Conservation (phyloP, 2,888 invertebrate genomes). For the Julus scanicus region DNA sequence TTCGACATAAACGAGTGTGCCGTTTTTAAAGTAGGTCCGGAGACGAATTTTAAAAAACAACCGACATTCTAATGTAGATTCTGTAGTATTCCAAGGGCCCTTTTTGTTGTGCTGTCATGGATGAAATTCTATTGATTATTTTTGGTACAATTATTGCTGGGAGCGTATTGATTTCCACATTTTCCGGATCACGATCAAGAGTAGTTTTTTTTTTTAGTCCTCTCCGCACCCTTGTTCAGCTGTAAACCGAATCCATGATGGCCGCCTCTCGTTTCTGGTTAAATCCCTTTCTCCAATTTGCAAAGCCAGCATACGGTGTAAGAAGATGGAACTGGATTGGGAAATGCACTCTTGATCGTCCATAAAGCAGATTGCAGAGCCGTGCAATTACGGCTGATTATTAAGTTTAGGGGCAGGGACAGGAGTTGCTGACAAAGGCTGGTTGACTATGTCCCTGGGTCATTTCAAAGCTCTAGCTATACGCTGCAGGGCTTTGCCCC, state of each 20-base stretch:
- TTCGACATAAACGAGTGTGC: background rate
- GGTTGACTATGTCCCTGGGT: conserved; percentile 17
- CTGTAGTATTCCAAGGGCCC: background rate
- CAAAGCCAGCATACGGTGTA: background rate
- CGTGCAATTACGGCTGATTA: conserved; percentile 20
- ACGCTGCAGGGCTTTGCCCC: conserved; percentile 21
- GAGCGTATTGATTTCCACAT: background rate
- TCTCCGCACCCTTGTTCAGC: background rate
- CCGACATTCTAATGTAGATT: background rate
- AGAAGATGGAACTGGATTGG: conserved; percentile 27
- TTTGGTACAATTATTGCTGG: conserved; percentile 21
- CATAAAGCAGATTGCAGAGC: conserved; percentile 33
- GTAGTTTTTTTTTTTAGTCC: background rate
- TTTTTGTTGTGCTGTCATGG: background rate
- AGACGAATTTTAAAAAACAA: background rate
- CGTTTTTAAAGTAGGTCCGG: background rate
- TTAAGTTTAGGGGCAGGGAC: conserved; percentile 31
- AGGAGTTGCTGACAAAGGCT: conserved; percentile 27
- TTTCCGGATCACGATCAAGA: conserved; percentile 1
- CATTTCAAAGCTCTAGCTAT: background rate
- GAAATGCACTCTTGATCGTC: conserved; percentile 33
- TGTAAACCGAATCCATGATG: conserved; percentile 17
- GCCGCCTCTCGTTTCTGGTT: background rate
- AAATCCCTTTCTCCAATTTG: conserved; percentile 27
- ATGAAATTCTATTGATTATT: conserved; percentile 25